Evolutionary conservation across 2,797 vertebrate species (phyloP).

Genomic region (Leptodactylus fallax): DNA sequence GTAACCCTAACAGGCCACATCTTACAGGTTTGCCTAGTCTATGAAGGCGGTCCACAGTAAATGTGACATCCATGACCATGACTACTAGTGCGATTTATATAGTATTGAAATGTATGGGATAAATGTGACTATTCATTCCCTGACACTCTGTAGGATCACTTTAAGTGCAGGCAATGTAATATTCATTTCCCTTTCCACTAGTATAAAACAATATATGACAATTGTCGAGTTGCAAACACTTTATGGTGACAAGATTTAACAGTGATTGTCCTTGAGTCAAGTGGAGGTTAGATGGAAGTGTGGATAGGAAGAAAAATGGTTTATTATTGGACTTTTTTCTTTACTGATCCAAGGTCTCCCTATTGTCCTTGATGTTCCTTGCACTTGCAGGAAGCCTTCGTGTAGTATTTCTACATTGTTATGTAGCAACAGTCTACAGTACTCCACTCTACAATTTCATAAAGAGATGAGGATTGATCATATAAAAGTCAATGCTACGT

Average conservation of each 20-base stretch:
- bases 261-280: not conserved
- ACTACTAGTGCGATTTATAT: not conserved
- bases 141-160: not conserved
- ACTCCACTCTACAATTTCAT: not conserved
- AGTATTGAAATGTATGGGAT: not conserved
- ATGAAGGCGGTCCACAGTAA: not conserved
- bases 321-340: not conserved
- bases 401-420: not conserved
- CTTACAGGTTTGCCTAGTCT: not conserved
- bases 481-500: not conserved
- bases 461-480: not conserved
- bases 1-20: not conserved
- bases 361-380: not conserved
- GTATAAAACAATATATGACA: not conserved
- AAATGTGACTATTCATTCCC: not conserved
- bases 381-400: not conserved
- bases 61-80: not conserved
- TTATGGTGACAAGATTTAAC: not conserved
- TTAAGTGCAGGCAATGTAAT: not conserved
- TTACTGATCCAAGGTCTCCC: not conserved
- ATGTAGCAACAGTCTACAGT: no score
- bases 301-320: not conserved
- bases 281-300: not conserved
- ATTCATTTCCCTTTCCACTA: not conserved
- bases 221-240: not conserved